Evolutionary conservation across 2,113 vertebrate species (phyloP), one percentile per base, ranked within the genome.

Genomic region (Lota lota): DNA sequence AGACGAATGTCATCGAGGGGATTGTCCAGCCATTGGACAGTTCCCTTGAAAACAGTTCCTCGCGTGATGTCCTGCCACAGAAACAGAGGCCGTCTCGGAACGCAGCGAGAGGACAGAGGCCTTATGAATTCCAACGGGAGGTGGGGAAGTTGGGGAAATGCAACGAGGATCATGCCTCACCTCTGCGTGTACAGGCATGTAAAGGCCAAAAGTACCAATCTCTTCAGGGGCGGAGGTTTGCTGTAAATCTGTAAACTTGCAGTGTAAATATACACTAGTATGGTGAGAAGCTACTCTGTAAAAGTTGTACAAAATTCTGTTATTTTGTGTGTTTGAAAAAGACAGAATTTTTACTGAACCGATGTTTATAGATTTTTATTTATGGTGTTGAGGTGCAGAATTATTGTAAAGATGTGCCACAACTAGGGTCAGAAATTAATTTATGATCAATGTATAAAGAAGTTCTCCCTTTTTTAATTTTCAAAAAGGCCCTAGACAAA

Each of bases 361-460:
- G 21, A 75, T 82, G 85, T 90, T 90, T 88, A 80, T 89, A 88
- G 85, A 85, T 82, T 88, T 89, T 85, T 88, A 86, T 90, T 91
- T 90, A 85, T 86, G 40, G 40, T 47, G 78, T 88, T 47, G 60
- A 22, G 71, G 84, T 86, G 77, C 78, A 83, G 75, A 77, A 61
- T 70, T 67, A 63, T 75, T 86, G 80, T 82, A 77, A 78, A 86
- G 66, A 74, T n/a, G 77, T 87, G 82, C 84, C 70, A 74, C 76
- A 60, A 28, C 67, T 47, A 47, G 40, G 40, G 40, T 47, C 40
- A 47, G 40, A 47, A 33, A 33, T 33, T 14, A 47, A 47, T 47
- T 47, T 47, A 14, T 14, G 40, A 47, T 47, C 40, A 47, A 47
- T 47, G 12, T 47, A 14, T 47, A 47, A 12, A 47, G 40, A 80